phyloP scores from a whole-genome alignment of 1,140 invertebrate genomes.

The Episyrphus balteatus region DNA sequence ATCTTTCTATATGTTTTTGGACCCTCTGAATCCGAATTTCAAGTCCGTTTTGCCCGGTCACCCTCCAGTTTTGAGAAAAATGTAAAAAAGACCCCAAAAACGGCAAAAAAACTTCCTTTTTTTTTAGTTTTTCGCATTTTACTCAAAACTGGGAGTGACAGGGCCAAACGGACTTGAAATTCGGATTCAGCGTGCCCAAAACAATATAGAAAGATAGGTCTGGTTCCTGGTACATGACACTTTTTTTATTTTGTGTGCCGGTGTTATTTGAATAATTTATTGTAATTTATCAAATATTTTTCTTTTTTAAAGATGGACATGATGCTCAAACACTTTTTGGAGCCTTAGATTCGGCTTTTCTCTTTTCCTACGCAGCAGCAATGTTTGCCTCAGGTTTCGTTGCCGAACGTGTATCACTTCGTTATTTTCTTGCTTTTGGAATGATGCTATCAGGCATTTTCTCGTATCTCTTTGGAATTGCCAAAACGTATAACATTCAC shows the following conservation, averaged over 20 bases:
- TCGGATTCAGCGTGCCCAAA: neutral
- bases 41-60: too few relatives aligned
- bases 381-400: constrained; percentile 89
- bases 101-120: too few relatives aligned
- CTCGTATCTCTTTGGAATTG: constrained; percentile 83
- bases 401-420: constrained; percentile 81
- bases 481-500: constrained; percentile 73
- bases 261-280: constrained; percentile 1
- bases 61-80: too few relatives aligned
- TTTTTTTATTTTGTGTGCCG: too few relatives aligned
- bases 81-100: too few relatives aligned
- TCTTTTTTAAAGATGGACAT: constrained; percentile 53
- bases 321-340: constrained; percentile 74
- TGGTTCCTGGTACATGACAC: too few relatives aligned
- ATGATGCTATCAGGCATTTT: constrained; percentile 84
- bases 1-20: too few relatives aligned
- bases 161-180: too few relatives aligned
- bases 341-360: constrained; percentile 79
- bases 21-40: too few relatives aligned
- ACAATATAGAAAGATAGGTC: too few relatives aligned
- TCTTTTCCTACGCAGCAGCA: constrained; percentile 83
- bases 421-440: constrained; percentile 80
- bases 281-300: neutral
- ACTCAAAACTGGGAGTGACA: too few relatives aligned
- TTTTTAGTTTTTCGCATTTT: too few relatives aligned